Conservation (phyloP, 2,113 vertebrate genomes). For the Lampris incognitus region DNA sequence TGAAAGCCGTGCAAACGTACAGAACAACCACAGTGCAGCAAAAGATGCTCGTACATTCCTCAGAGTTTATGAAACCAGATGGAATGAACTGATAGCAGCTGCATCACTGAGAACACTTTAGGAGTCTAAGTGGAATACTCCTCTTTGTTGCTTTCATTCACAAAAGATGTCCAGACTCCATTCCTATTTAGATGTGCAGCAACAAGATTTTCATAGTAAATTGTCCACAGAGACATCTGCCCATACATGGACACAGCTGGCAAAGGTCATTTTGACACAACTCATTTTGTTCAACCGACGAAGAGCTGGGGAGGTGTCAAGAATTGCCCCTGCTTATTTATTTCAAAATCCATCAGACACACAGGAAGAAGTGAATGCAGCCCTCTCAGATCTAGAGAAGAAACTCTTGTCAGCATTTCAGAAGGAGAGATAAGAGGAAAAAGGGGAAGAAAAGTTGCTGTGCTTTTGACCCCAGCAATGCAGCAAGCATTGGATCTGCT, state of each 20-base stretch:
- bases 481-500: constrained; percentile 46
- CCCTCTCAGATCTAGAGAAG: constrained; percentile 48
- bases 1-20: constrained; percentile 24
- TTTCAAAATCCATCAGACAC: constrained; percentile 30
- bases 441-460: constrained; percentile 38
- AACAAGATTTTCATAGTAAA: neutral
- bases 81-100: constrained; percentile 39
- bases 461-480: constrained; percentile 58
- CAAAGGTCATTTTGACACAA: constrained; percentile 52
- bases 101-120: constrained; percentile 37
- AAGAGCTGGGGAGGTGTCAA: constrained; percentile 47
- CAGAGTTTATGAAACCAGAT: constrained; percentile 23
- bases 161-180: constrained; percentile 46
- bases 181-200: constrained; percentile 26
- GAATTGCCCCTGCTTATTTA: constrained; percentile 36
- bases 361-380: constrained; percentile 39
- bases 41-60: constrained; percentile 20
- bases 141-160: constrained; percentile 47
- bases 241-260: constrained; percentile 29
- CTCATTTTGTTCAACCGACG: constrained; percentile 56
- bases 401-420: constrained; percentile 49
- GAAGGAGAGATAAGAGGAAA: constrained; percentile 48
- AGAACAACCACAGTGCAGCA: neutral
- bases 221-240: constrained; percentile 4
- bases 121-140: constrained; percentile 44